Conservation (phyloP, 2,888 invertebrate species). For the Parnassius smintheus region DNA sequence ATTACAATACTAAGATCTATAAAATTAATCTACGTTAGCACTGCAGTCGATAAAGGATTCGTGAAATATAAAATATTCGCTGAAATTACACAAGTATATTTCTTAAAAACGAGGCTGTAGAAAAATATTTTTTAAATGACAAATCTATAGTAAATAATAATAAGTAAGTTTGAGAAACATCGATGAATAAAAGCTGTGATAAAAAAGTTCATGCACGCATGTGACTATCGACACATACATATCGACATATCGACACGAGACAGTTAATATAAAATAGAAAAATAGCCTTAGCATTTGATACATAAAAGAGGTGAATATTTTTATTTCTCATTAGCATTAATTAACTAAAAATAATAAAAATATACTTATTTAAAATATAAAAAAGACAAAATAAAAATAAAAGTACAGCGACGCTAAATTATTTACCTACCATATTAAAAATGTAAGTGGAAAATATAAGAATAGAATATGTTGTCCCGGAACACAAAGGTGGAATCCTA, state of each 20-base stretch:
- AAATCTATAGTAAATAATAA: conserved; percentile 18
- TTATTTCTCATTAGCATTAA: conserved; percentile 52
- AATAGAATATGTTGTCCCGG: conserved; percentile 59
- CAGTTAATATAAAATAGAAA: conserved; percentile 8
- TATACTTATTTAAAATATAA: conserved; percentile 67
- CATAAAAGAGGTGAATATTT: conserved; percentile 40
- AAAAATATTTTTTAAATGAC: conserved; percentile 18
- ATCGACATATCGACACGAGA: conserved; percentile 6
- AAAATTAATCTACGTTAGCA: conserved; percentile 34
- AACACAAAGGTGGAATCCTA: conserved; percentile 67
- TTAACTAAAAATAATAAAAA: conserved; percentile 65
- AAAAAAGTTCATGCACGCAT: conserved; percentile 10
- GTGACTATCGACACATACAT: conserved; percentile 1
- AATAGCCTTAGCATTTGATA: conserved; percentile 14
- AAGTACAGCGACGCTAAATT: conserved; percentile 63
- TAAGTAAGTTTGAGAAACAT: conserved; percentile 4
- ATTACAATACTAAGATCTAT: conserved; percentile 33
- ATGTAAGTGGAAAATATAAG: conserved; percentile 52
- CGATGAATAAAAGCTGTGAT: conserved; percentile 10
- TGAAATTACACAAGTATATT: conserved; percentile 21
- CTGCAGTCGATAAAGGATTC: conserved; percentile 33
- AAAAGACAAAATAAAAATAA: conserved; percentile 62
- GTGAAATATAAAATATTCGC: conserved; percentile 23
- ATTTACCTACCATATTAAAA: conserved; percentile 55
- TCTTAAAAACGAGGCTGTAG: conserved; percentile 21